Conservation (phyloP, 1,140 invertebrate species). For the Ceratina japonica region DNA sequence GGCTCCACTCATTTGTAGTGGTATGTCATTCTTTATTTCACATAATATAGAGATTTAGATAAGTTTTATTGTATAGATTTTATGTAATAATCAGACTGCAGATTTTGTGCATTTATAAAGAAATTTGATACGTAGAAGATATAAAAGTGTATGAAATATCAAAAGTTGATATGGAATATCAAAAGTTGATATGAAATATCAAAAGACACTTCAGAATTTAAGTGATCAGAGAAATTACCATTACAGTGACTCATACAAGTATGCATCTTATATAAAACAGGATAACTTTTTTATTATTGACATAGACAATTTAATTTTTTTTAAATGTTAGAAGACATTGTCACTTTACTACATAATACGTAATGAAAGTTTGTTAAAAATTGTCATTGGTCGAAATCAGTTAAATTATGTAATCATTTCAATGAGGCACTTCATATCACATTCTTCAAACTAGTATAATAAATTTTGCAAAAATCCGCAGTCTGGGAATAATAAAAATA, state of each 20-base stretch:
- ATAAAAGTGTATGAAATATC: background rate
- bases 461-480: background rate
- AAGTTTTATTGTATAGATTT: background rate
- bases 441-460: no score
- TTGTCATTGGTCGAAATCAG: no score
- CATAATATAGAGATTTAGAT: background rate
- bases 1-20: conserved; percentile 69
- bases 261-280: no score
- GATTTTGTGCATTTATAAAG: background rate
- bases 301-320: background rate
- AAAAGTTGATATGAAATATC: no score
- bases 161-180: background rate
- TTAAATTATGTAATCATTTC: no score
- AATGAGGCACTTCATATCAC: no score
- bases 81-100: background rate
- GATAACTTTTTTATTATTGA: no score
- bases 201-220: background rate
- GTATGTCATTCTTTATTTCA: conserved; percentile 58
- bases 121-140: background rate
- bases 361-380: no score
- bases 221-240: no score
- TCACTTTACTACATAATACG: no score
- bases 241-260: no score
- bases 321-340: background rate
- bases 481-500: background rate